Base-by-base conservation (phyloP, 2,113 vertebrate species). In the Microcebus lehilahytsara region DNA sequence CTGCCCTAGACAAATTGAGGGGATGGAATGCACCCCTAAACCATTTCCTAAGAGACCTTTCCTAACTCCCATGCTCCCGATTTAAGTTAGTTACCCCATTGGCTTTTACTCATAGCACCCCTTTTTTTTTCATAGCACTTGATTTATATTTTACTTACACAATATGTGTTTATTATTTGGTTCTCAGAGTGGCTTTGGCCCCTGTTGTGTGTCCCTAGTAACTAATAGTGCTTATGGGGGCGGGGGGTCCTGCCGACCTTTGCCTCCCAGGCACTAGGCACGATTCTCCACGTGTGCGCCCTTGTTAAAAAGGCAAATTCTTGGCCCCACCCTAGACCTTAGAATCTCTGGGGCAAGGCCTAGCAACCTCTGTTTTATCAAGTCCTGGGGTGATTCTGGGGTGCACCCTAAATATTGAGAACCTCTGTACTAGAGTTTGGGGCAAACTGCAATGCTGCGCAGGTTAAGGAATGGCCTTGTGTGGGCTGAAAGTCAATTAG, bases 151-250 rank as follows among this genome's bases (percentile, higher is more conserved):
- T 64, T 80, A 58, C 9, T 25, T 19, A 46, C 46, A 11, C 3
- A 42, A 1, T 79, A n/a, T 84, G 80, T 60, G 27, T 46, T 67
- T 78, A 72, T 7, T 78, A 53, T 66, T 93, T 93, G 58, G 40
- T 62, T 93, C 91, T 85, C 51, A 58, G 84, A 56, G 51, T 37
- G 25, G 5, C 72, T 81, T 86, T 87, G 25, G 34, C 46, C 2
- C 16, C 20, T 71, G 51, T 51, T 20, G 0, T 20, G 0, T n/a
- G 25, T 62, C 51, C 23, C 51, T 3, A 9, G 0, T 56, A 40
- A 79, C 37, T 37, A 42, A 51, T 4, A 14, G 23, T 34, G n/a
- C 27, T 27, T 56, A 5, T 49, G 2, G 11, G 27, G 42, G 32
- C 1, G 37, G 46, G 8, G 46, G 4, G 34, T 40, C 80, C 17